Evolutionary conservation across 2,888 invertebrate species (phyloP), one percentile per base, ranked within the genome.

Genomic region (Drosophila nr. fundita): DNA sequence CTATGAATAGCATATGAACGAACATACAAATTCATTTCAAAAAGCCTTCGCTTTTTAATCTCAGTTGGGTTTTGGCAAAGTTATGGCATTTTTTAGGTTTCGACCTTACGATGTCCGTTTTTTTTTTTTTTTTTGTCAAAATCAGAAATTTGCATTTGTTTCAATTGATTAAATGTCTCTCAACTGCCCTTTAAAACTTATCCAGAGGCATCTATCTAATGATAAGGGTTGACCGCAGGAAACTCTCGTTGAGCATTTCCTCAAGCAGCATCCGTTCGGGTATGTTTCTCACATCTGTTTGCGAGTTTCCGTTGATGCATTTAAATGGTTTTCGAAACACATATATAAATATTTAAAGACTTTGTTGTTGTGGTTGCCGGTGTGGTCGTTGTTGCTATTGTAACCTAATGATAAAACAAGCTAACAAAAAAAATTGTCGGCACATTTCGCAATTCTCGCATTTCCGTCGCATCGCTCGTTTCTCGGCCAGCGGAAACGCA

Each of bases 401-500:
- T 30, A 76, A 68, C 61, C 59, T 65, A 76, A 77, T 66, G 57
- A 53, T 63, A 60, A 80, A 65, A 71, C 72, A 66, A 72, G 45
- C 21, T 24, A 10, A 42, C n/a, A 50, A 49, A 66, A 66, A 42
- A 66, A 63, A 45, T 52, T 50, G 49, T 48, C 65, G 40, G 58
- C 50, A 54, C 68, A 59, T 73, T 73, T 82, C 62, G 69, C 66
- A 82, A 69, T 78, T 64, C 68, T 68, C 74, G 66, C 65, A 73
- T 62, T 78, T 79, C 78, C 78, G 68, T 60, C 71, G 55, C 52
- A 32, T 61, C 57, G 67, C 61, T 30, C 73, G 65, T 79, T 79
- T 82, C 76, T 80, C 67, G 83, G 79, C 80, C 79, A 82, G 42
- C 79, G 79, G 79, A 80, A 80, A 45, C 80, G 66, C 66, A 61